phyloP scores from a whole-genome alignment of 2,797 vertebrate species.

The Choloepus didactylus region DNA sequence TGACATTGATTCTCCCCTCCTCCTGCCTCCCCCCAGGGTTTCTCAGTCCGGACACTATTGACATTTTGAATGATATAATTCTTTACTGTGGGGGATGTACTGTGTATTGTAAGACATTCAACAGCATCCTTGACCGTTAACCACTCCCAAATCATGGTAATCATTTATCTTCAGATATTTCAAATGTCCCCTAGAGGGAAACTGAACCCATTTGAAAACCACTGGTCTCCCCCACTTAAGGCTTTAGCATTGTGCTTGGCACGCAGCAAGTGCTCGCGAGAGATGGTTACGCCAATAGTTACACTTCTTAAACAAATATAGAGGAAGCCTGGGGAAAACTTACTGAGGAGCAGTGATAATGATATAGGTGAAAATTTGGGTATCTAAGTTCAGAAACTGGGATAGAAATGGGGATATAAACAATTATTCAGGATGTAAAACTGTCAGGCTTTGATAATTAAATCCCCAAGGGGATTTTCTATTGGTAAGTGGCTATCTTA shows the following conservation, averaged over 20 bases:
- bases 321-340: not conserved
- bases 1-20: not conserved
- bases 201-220: not conserved
- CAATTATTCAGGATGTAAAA: not conserved
- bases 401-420: not conserved
- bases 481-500: not conserved
- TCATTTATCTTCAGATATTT: not conserved
- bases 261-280: not conserved
- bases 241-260: not conserved
- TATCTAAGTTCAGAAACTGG: not conserved
- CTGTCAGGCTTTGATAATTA: not conserved
- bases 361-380: rapidly evolving
- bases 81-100: not conserved
- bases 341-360: not conserved
- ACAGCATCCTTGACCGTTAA: not conserved
- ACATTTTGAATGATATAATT: not conserved
- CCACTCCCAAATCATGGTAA: not conserved
- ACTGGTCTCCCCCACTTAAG: not conserved
- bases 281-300: not conserved
- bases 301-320: not conserved
- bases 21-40: not conserved
- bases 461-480: not conserved
- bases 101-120: not conserved
- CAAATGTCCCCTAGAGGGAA: not conserved
- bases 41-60: not conserved